These are phyloP conservation scores for Elymnias hypermnestra DNA, from an alignment of 1,140 invertebrate genomes.

Conservation along the genomic window DNA sequence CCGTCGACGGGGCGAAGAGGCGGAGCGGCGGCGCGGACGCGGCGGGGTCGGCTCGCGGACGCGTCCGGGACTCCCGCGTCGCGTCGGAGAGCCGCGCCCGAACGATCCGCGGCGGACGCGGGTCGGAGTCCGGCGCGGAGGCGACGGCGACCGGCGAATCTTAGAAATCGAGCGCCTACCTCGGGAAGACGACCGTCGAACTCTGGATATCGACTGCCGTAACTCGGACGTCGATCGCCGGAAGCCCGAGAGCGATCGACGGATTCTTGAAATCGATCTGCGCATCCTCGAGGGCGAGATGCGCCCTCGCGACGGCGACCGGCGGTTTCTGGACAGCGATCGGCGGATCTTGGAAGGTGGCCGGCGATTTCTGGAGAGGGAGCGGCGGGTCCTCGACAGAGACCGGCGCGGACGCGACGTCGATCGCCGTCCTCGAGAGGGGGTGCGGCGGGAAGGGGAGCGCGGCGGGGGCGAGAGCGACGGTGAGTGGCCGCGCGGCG, in stretches of 20 bases:
- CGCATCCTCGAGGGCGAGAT: constrained; percentile 20
- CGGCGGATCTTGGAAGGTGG: no score
- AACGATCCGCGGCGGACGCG: no score
- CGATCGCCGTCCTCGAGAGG: constrained; percentile 34
- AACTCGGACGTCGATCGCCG: constrained; percentile 14
- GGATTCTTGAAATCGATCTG: constrained; percentile 35
- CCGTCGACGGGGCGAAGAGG: constrained; percentile 17
- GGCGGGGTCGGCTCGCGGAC: no score
- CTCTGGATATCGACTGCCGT: constrained; percentile 12
- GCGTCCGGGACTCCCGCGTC: no score
- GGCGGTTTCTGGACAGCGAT: constrained; percentile 17
- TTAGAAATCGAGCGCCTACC: constrained; percentile 49
- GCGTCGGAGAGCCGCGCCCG: no score
- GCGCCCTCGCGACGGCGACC: constrained; percentile 14
- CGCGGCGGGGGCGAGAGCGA: constrained; percentile 39
- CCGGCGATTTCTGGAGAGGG: no score
- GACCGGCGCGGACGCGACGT: constrained; percentile 22
- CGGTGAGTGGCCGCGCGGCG: constrained; percentile 44
- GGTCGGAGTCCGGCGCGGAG: constrained; percentile 28
- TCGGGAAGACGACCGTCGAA: constrained; percentile 34
- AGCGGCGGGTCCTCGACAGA: constrained; percentile 15
- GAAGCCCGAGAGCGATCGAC: constrained; percentile 22
- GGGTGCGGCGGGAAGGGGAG: no score
- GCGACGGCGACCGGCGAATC: constrained; percentile 30
- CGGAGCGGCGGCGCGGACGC: constrained; percentile 44